Conservation (phyloP, 2,888 invertebrate species). For the Drosophila hamatofila region DNA sequence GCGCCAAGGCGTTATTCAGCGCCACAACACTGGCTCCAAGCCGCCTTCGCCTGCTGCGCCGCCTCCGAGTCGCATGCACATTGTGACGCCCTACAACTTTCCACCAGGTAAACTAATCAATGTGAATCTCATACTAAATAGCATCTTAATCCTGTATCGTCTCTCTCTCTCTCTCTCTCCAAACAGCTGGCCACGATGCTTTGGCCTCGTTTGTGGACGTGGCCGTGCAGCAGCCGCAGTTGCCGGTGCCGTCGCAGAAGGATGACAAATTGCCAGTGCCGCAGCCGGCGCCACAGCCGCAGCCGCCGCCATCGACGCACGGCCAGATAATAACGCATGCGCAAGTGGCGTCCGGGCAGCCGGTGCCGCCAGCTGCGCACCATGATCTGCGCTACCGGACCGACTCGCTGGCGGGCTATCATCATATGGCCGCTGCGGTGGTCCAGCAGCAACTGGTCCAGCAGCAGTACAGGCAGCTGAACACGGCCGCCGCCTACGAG, state of each 20-base stretch:
- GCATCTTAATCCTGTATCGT: no score
- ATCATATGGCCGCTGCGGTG: conserved; percentile 74
- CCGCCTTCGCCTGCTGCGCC: conserved; percentile 86
- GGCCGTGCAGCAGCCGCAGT: conserved; percentile 95
- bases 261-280: conserved; percentile 82
- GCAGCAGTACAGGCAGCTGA: conserved; percentile 73
- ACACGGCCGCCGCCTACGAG: conserved; percentile 70
- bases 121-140: background rate
- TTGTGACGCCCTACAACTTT: conserved; percentile 85
- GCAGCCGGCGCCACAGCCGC: conserved; percentile 49
- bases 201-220: conserved; percentile 95
- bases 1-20: conserved; percentile 91
- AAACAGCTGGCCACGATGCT: conserved; percentile 90
- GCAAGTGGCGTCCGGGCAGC: conserved; percentile 41
- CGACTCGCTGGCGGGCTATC: conserved; percentile 85
- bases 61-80: conserved; percentile 86
- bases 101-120: conserved; percentile 85
- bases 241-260: conserved; percentile 92
- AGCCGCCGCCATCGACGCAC: conserved; percentile 45
- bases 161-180: background rate
- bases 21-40: conserved; percentile 88
- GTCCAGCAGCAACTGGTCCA: conserved; percentile 75
- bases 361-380: conserved; percentile 76
- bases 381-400: conserved; percentile 85
- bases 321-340: conserved; percentile 42